A percentile compares a stretch with the other conserved stretches of the same genome.
These are phyloP conservation scores for Smithornis capensis DNA, from an alignment of 2,113 vertebrate species.

Conservation along the genomic window DNA sequence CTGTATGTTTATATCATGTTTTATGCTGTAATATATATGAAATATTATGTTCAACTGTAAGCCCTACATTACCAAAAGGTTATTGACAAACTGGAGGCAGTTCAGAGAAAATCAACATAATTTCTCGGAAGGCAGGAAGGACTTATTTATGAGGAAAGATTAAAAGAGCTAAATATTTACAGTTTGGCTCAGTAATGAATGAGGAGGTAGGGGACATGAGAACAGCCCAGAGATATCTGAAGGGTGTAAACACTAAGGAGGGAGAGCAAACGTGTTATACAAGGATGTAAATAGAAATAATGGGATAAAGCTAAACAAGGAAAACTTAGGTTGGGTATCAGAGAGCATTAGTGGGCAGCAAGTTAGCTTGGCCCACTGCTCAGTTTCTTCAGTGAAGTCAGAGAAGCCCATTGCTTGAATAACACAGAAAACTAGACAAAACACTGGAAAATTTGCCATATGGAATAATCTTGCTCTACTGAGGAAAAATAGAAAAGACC, in stretches of 20 bases:
- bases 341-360: conserved; percentile 26
- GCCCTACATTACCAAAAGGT: neutral
- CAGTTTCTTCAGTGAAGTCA: neutral
- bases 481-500: neutral
- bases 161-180: conserved; percentile 60
- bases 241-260: conserved; percentile 31
- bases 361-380: neutral
- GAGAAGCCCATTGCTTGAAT: neutral
- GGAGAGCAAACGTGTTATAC: conserved; percentile 16
- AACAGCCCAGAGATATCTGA: conserved; percentile 32
- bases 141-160: conserved; percentile 54
- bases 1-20: neutral
- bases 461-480: neutral
- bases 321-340: neutral
- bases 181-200: conserved; percentile 45
- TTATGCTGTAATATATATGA: neutral
- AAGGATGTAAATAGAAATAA: conserved; percentile 47
- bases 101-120: conserved; percentile 39
- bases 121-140: conserved; percentile 59
- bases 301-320: conserved; percentile 37
- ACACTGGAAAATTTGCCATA: neutral
- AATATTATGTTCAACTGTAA: neutral
- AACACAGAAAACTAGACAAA: conserved; percentile 14
- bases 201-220: conserved; percentile 46
- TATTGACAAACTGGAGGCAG: conserved; percentile 56